Percentiles rank a stretch among this genome's conserved stretches.
These are phyloP conservation scores for Halcyon badia DNA, from an alignment of 2,797 vertebrate species.

Conservation along the genomic window DNA sequence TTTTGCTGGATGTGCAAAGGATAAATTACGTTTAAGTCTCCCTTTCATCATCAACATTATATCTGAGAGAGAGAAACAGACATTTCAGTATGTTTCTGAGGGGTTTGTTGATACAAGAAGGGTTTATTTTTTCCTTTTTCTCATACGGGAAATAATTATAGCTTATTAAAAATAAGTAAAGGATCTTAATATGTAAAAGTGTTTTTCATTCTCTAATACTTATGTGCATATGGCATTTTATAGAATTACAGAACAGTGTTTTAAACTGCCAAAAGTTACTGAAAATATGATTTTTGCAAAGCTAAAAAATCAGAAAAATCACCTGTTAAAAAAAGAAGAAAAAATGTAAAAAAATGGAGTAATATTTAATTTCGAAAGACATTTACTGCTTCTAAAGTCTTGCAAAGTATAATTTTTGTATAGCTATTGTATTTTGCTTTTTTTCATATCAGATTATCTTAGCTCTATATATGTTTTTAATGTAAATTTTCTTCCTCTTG, in stretches of 20 bases:
- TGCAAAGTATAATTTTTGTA: background rate
- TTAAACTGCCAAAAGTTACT: background rate
- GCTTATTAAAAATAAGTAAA: background rate
- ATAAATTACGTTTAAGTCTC: background rate
- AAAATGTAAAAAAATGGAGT: background rate
- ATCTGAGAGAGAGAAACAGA: background rate
- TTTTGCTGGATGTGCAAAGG: background rate
- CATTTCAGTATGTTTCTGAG: background rate
- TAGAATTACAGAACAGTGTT: background rate
- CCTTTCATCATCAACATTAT: background rate
- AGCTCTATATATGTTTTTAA: background rate
- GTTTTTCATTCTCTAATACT: background rate
- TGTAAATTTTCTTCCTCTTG: background rate
- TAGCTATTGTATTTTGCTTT: background rate
- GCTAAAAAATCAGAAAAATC: background rate
- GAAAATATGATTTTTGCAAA: background rate
- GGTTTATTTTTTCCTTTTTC: background rate
- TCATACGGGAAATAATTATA: background rate
- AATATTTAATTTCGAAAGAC: background rate
- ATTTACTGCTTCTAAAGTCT: background rate
- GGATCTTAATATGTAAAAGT: background rate
- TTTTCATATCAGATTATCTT: background rate
- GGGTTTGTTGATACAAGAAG: background rate
- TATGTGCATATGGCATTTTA: background rate
- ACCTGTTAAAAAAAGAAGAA: background rate